Evolutionary conservation across 2,113 vertebrate species (phyloP).

Genomic region (Tragelaphus imberbis): DNA sequence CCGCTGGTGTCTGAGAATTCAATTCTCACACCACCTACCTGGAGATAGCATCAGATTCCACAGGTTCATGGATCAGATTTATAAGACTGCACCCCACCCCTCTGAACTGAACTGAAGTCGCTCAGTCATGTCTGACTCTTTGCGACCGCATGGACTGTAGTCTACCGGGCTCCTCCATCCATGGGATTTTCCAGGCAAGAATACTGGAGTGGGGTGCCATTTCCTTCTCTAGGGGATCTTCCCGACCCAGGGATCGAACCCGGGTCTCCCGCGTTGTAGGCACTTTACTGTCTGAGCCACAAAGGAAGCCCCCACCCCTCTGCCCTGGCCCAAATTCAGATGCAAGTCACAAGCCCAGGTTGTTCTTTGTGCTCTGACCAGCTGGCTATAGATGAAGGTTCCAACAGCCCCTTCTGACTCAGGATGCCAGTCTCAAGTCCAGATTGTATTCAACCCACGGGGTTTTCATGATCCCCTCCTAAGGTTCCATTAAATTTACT

Average conservation of each 20-base stretch:
- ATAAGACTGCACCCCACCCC: not conserved
- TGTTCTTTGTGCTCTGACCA: not conserved
- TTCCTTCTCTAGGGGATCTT: no score
- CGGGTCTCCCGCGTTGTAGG: no score
- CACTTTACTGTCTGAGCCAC: no score
- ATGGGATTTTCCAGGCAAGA: no score
- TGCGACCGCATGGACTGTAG: no score
- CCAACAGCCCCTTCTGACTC: not conserved
- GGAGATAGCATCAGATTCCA: not conserved
- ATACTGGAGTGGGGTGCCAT: no score
- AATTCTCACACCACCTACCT: not conserved
- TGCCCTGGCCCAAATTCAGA: not conserved
- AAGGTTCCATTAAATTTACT: not conserved
- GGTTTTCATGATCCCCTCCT: not conserved
- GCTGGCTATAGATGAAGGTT: not conserved
- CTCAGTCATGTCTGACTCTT: no score
- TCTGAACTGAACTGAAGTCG: no score
- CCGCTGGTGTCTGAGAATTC: not conserved
- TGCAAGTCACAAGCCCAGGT: not conserved
- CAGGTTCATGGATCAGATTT: not conserved
- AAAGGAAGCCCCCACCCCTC: not conserved
- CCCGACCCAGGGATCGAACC: no score
- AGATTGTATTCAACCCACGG: not conserved
- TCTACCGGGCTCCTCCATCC: no score
- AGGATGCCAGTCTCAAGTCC: not conserved